These are phyloP conservation scores for Polyommatus icarus DNA, from an alignment of 2,888 invertebrate genomes.

Conservation along the genomic window DNA sequence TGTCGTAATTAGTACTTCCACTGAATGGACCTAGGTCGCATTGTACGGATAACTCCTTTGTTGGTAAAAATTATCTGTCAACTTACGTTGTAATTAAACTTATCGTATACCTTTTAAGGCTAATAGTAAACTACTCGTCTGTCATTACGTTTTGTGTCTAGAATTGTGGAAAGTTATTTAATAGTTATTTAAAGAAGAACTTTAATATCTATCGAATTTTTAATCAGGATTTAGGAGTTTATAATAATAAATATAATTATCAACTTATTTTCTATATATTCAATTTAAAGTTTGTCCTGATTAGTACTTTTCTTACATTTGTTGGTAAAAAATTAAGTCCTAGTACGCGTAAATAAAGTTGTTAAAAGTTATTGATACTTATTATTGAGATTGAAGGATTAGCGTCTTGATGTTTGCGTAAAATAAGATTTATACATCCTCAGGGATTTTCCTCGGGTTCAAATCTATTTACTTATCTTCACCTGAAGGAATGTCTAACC, in stretches of 20 bases:
- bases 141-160: not conserved
- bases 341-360: not conserved
- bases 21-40: slow-evolving; percentile 74
- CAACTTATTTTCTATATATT: too few relatives aligned
- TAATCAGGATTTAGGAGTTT: too few relatives aligned
- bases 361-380: not conserved
- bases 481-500: not conserved
- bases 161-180: too few relatives aligned
- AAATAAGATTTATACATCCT: not conserved
- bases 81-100: not conserved
- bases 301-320: not conserved
- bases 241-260: too few relatives aligned
- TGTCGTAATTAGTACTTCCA: slow-evolving; percentile 76
- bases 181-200: too few relatives aligned
- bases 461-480: not conserved
- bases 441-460: not conserved
- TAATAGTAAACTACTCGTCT: not conserved
- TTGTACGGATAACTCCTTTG: slow-evolving; percentile 55
- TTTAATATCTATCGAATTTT: too few relatives aligned
- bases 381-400: not conserved
- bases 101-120: not conserved
- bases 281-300: too few relatives aligned
- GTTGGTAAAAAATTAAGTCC: not conserved
- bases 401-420: not conserved
- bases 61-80: slow-evolving; percentile 31